A percentile compares a stretch with the other conserved stretches of the same genome.
Evolutionary conservation across 2,113 vertebrate species (phyloP).

Genomic region (Boulengeromyrus knoepffleri): DNA sequence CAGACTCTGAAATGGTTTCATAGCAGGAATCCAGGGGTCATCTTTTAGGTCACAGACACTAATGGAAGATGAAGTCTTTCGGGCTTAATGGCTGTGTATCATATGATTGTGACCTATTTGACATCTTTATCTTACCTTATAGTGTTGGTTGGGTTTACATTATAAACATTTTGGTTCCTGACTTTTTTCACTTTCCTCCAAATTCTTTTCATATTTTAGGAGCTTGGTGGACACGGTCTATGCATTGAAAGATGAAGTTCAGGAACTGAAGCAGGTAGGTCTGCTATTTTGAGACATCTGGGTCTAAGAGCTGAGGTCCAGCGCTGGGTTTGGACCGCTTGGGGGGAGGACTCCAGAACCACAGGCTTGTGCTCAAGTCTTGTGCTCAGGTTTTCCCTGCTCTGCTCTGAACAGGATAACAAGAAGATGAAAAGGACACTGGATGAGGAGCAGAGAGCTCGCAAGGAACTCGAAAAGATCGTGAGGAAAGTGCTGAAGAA

Average conservation of each 20-base stretch:
- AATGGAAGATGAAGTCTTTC: neutral
- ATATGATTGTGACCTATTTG: neutral
- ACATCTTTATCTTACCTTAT: neutral
- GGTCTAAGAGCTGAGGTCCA: neutral
- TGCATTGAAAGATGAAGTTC: slow-evolving; percentile 89
- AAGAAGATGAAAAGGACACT: slow-evolving; percentile 95
- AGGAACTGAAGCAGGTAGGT: slow-evolving; percentile 88
- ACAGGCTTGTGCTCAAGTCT: neutral
- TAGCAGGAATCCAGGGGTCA: neutral
- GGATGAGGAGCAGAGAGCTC: slow-evolving; percentile 89
- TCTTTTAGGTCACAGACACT: neutral
- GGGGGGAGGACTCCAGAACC: neutral
- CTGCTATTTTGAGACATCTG: neutral
- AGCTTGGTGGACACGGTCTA: slow-evolving; percentile 96
- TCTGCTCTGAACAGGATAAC: slow-evolving; percentile 70
- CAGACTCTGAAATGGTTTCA: neutral
- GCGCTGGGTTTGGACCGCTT: neutral
- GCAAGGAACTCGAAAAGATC: slow-evolving; percentile 88
- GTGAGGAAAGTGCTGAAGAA: slow-evolving; percentile 86
- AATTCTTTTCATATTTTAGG: slow-evolving; percentile 53
- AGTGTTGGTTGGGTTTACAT: neutral
- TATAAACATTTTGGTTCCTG: neutral
- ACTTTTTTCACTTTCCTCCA: neutral
- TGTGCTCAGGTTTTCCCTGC: slow-evolving; percentile 14
- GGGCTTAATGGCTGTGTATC: neutral